Evolutionary conservation across 2,797 vertebrate genomes (phyloP), one percentile per base, ranked within the genome.

Genomic region (Eulemur coronatus): DNA sequence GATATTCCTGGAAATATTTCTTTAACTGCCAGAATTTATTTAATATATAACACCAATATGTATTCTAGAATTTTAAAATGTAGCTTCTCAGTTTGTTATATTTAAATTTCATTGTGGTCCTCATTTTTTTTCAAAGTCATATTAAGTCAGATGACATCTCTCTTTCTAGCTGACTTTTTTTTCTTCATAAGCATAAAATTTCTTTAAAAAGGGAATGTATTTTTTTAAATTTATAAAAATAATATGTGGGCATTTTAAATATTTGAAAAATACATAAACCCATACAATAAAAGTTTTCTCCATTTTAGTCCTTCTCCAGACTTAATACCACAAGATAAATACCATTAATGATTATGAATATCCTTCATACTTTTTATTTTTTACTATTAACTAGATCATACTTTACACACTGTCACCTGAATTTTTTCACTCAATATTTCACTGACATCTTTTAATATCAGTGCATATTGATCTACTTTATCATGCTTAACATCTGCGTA

Each of bases 1-100:
- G 12, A 72, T 61, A 95, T 84, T 96, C 59, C 91, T 38, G 11
- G 81, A 91, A 79, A 79, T 79, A 69, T 70, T 63, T 94, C 41
- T 92, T 76, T 84, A 86, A 43, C 43, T 89, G 7, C 11, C 35
- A 95, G 59, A 79, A 50, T 84, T 70, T 85, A 94, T 80, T 89
- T 41, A 80, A 18, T 75, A 38, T 89, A 22, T 81, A 81, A 5
- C 7, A 26, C 7, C n/a, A n/a, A n/a, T 73, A 65, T 94, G 18
- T 75, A 65, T 80, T 73, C 87, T 20, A 89, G 70, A 91, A 63
- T 92, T 97, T 6, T 14, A 70, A 94, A 89, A 92, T 85, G 24
- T 69, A 72, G 14, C 43, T 76, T 17, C 61, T 89, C 8, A 76
- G n/a, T 12, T 94, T 88, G 76, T 86, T 97, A 89, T 17, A 84